Evolutionary conservation across 2,113 vertebrate species (phyloP).

Genomic region (Cyrtonyx montezumae): DNA sequence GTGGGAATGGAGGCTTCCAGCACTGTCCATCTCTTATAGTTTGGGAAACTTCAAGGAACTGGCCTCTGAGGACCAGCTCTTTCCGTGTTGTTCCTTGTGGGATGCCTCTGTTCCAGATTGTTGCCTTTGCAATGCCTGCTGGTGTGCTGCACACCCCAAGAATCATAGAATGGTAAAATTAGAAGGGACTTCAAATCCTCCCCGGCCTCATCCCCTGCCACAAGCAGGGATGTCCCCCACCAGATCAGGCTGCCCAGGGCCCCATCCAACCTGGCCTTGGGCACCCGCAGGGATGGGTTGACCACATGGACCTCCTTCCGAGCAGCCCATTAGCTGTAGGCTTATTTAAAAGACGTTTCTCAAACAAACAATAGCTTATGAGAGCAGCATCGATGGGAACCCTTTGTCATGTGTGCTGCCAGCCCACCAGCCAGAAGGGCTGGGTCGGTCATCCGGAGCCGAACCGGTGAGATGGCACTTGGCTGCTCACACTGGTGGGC

Average conservation of each 20-base stretch:
- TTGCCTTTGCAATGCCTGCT: background rate
- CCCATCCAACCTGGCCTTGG: too few species aligned
- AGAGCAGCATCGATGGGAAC: background rate
- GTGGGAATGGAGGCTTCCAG: background rate
- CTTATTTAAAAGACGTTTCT: background rate
- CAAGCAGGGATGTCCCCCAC: too few species aligned
- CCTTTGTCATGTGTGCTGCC: background rate
- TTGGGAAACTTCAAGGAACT: background rate
- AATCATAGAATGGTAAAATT: background rate
- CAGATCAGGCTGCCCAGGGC: too few species aligned
- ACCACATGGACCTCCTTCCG: background rate
- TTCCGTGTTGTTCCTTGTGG: background rate
- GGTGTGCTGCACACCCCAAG: background rate
- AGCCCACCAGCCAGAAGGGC: background rate
- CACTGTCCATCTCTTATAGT: background rate
- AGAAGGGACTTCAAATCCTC: too few species aligned
- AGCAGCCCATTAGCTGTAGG: background rate
- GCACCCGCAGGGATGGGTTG: too few species aligned
- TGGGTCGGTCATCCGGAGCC: background rate
- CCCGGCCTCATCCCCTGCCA: too few species aligned
- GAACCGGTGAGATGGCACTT: background rate
- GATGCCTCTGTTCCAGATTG: background rate
- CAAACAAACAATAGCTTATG: background rate
- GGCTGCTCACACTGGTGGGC: conserved; percentile 48
- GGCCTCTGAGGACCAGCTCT: background rate